Evolutionary conservation across 2,113 vertebrate genomes (phyloP), one percentile per base, ranked within the genome.

Genomic region (Acanthochromis polyacanthus): DNA sequence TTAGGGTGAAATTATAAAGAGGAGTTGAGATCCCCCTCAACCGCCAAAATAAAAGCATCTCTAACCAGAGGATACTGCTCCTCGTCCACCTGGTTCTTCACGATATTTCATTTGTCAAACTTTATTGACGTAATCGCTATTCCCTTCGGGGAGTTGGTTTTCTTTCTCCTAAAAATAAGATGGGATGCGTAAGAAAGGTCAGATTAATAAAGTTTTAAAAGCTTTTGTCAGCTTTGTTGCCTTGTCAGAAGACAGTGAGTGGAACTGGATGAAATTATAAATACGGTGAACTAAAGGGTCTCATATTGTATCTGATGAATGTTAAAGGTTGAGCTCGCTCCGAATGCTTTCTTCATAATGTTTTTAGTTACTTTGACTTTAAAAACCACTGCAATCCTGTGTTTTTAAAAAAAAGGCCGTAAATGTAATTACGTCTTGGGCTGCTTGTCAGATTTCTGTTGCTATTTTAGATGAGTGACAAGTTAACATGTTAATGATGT

Each of bases 1-100:
- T 73, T 62, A 63, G 52, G 71, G 14, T 79, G 51, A 79, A 78
- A 71, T 63, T 76, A 50, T 62, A 63, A 70, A 64, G 28, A 79
- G 67, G 40, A 43, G 48, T 52, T 60, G 20, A 66, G 38, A 22
- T 48, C 32, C 51, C 51, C 32, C 8, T 8, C 22, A 19, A 45
- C 30, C 50, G 12, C 22, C 40, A 12, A 63, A 46, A 10, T 63
- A 56, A 4, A 64, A 45, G 48, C 58, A 71, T 52, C 38, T 57
- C 50, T 82, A 52, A 67, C 52, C 65, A 38, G 58, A 15, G 28
- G 15, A 22, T 4, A 38, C 63, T 53, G 10, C 43, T 48, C 10
- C 60, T 65, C 45, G 64, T 72, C 32, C 48, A 25, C 40, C 72
- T 51, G 30, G 3, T 7, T 60, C 38, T 78, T 60, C 22, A 48